A percentile compares a stretch with the other conserved stretches of the same genome.
Evolutionary conservation across 2,113 vertebrate species (phyloP).

Genomic region (Speoplatyrhinus poulsoni): DNA sequence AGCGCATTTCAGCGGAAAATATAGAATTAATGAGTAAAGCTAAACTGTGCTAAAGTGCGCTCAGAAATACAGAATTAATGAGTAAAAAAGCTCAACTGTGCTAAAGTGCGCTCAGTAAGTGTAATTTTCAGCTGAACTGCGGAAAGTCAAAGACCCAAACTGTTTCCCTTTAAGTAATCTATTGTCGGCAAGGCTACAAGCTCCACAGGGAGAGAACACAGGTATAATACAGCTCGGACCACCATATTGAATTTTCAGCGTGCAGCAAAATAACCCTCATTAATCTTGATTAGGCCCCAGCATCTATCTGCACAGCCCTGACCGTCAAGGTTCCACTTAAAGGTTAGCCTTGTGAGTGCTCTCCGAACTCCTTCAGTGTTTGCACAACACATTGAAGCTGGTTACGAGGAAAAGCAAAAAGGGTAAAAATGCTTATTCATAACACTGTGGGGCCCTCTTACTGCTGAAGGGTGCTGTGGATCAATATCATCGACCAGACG

Average conservation of each 20-base stretch:
- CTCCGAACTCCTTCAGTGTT: not conserved
- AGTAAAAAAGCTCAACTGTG: too few relatives aligned
- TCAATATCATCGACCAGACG: constrained; percentile 47
- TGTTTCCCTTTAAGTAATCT: constrained; percentile 30
- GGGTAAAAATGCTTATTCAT: constrained; percentile 1
- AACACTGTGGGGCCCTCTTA: constrained; percentile 14
- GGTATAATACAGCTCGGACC: constrained; percentile 27
- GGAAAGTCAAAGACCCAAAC: not conserved
- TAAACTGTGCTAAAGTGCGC: not conserved
- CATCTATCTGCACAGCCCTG: constrained; percentile 25
- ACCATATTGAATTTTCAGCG: constrained; percentile 33
- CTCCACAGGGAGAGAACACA: constrained; percentile 36
- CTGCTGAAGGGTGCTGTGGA: constrained; percentile 25
- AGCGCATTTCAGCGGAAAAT: too few relatives aligned
- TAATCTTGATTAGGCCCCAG: constrained; percentile 50
- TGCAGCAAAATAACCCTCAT: constrained; percentile 28
- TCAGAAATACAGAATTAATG: not conserved
- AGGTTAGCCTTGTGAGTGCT: not conserved
- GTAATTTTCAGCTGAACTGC: not conserved
- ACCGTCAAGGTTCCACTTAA: constrained; percentile 25
- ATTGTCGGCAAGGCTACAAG: constrained; percentile 12
- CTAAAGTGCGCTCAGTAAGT: not conserved
- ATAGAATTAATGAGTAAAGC: too few relatives aligned
- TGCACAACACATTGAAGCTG: not conserved
- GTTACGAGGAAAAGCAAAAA: not conserved